phyloP scores from a whole-genome alignment of 2,888 invertebrate genomes.

The Rugalucina vietnamica region DNA sequence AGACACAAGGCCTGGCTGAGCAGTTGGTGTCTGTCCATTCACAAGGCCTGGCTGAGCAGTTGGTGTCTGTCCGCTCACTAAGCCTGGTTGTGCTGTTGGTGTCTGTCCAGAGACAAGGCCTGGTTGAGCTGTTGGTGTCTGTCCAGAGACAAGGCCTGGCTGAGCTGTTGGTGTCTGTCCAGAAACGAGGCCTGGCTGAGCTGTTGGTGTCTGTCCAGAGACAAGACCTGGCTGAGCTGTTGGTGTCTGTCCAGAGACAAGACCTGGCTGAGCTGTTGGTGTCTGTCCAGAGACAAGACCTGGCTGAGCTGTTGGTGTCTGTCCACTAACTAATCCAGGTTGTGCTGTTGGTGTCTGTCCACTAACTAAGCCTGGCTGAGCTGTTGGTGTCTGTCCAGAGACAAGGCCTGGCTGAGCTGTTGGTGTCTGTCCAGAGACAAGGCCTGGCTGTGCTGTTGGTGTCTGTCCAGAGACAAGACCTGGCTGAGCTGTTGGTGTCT shows the following conservation, averaged over 20 bases:
- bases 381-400: not conserved
- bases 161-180: slow-evolving; percentile 43
- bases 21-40: slow-evolving; percentile 46
- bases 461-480: not conserved
- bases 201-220: slow-evolving; percentile 45
- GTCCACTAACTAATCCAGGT: not conserved
- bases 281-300: slow-evolving; percentile 42
- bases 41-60: slow-evolving; percentile 41
- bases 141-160: slow-evolving; percentile 40
- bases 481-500: slow-evolving; percentile 4
- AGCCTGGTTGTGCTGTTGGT: slow-evolving; percentile 50
- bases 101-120: slow-evolving; percentile 9
- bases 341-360: slow-evolving; percentile 18
- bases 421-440: slow-evolving; percentile 4
- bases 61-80: slow-evolving; percentile 38
- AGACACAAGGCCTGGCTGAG: slow-evolving; percentile 34
- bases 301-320: slow-evolving; percentile 40
- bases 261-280: slow-evolving; percentile 53
- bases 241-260: slow-evolving; percentile 43
- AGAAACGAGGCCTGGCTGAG: slow-evolving; percentile 29
- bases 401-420: slow-evolving; percentile 1
- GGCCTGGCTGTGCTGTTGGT: not conserved
- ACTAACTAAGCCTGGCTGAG: not conserved
- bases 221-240: slow-evolving; percentile 46
- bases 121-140: slow-evolving; percentile 52